Percentiles rank a stretch among this genome's conserved stretches.
These are phyloP conservation scores for Squalus acanthias DNA, from an alignment of 2,797 vertebrate genomes.

Conservation along the genomic window DNA sequence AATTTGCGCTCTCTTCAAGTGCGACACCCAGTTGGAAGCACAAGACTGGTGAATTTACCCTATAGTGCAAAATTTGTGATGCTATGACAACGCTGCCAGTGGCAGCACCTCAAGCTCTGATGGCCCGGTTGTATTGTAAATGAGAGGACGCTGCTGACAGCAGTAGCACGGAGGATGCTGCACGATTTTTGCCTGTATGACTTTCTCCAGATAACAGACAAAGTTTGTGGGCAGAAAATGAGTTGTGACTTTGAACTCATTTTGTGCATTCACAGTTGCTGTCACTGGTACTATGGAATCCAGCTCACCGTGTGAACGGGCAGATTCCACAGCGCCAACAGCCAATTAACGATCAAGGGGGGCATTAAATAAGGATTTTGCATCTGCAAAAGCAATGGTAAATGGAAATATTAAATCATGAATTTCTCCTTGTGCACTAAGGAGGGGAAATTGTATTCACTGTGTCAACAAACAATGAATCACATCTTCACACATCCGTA, in stretches of 20 bases:
- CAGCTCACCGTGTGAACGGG: neutral
- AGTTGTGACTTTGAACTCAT: neutral
- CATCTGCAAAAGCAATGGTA: neutral
- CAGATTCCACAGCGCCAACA: neutral
- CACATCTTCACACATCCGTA: neutral
- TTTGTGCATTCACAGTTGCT: neutral
- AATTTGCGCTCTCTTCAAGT: too few relatives aligned
- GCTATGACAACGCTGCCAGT: too few relatives aligned
- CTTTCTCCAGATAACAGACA: neutral
- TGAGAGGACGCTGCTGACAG: neutral
- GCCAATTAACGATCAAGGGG: neutral
- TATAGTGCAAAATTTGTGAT: too few relatives aligned
- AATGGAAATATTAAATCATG: neutral
- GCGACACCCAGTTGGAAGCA: too few relatives aligned
- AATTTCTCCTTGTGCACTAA: neutral
- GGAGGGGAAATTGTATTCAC: neutral
- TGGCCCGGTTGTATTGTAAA: neutral
- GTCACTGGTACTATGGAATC: too few relatives aligned
- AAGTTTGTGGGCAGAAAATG: neutral
- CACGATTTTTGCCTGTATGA: neutral
- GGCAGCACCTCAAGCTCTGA: neutral
- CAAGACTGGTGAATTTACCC: too few relatives aligned
- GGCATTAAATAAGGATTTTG: neutral
- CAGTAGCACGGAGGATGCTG: neutral
- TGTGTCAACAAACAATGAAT: neutral